Base-by-base conservation (phyloP, 2,888 invertebrate genomes). In the Cephus runcator region DNA sequence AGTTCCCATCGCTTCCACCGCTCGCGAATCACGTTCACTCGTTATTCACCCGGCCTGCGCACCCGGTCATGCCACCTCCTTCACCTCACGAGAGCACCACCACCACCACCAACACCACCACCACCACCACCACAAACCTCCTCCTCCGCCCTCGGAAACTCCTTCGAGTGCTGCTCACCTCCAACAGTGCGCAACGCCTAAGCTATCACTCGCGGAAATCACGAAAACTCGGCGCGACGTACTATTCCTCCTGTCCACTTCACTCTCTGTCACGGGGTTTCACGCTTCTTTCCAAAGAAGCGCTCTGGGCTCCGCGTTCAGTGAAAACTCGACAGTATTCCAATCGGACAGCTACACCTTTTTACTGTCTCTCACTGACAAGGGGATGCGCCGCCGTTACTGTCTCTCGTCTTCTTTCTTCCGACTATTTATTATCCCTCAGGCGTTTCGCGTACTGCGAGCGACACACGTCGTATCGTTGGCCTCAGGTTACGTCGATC, bases 1-100 rank as follows among this genome's bases (percentile, higher is more conserved):
- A 71, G 71, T 71, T 71, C 71, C 71, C 71, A 71, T 71, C 71
- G 71, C 71, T 71, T 71, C 71, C 33, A 71, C 71, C 71, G 71
- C 31, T 71, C 71, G 71, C 71, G 33, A 34, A 31, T 31, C 71
- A 34, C 71, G 71, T 33, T 34, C 71, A 34, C 71, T 71, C 71
- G 71, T 71, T 71, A 31, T 71, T 71, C 33, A 71, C 71, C 71
- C 71, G 34, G 71, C 33, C 71, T 71, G 71, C 33, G 71, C 33
- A 33, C 34, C 34, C 71, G 71, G 71, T 34, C 71, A 71, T 34
- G 34, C 71, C 71, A 34, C 33, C 33, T 71, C 71, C 34, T 71
- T 34, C 34, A 34, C 31, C 31, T 71, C 33, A 23, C 30, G 33
- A 34, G 71, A 33, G 71, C 31, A 71, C 71, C 31, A 71, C 71